Conservation (phyloP, 2,888 invertebrate genomes). For the Megamerina dolium region DNA sequence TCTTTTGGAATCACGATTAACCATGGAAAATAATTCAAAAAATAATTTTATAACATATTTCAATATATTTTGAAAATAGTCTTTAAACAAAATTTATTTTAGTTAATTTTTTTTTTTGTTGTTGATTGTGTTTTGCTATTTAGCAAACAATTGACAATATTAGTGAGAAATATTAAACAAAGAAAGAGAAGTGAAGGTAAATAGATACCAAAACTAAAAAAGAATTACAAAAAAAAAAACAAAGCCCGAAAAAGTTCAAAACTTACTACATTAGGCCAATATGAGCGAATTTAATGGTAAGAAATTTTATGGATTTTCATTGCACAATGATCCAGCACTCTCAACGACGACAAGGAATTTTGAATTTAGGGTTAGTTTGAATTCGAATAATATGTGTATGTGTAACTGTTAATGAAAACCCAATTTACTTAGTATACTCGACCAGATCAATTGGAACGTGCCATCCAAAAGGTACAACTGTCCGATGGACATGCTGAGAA, state of each 20-base stretch:
- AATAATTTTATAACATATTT: too few relatives aligned
- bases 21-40: too few relatives aligned
- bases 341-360: slow-evolving; percentile 28
- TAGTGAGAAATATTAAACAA: too few relatives aligned
- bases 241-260: background rate
- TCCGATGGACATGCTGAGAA: slow-evolving; percentile 20
- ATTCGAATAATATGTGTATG: background rate
- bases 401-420: background rate
- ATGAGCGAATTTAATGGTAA: slow-evolving; percentile 27
- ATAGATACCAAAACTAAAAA: background rate
- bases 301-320: slow-evolving; percentile 26
- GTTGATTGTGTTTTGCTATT: background rate
- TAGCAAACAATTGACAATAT: too few relatives aligned
- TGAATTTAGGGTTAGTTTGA: slow-evolving; percentile 27
- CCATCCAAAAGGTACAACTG: slow-evolving; percentile 25
- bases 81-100: background rate
- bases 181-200: too few relatives aligned
- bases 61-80: too few relatives aligned
- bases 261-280: too few relatives aligned
- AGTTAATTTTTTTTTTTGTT: background rate
- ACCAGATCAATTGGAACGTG: slow-evolving; percentile 28
- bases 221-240: background rate
- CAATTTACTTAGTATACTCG: slow-evolving; percentile 20
- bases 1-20: too few relatives aligned
- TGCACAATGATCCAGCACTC: slow-evolving; percentile 25